phyloP scores from a whole-genome alignment of 1,140 invertebrate genomes.

The Teleogryllus occipitalis region DNA sequence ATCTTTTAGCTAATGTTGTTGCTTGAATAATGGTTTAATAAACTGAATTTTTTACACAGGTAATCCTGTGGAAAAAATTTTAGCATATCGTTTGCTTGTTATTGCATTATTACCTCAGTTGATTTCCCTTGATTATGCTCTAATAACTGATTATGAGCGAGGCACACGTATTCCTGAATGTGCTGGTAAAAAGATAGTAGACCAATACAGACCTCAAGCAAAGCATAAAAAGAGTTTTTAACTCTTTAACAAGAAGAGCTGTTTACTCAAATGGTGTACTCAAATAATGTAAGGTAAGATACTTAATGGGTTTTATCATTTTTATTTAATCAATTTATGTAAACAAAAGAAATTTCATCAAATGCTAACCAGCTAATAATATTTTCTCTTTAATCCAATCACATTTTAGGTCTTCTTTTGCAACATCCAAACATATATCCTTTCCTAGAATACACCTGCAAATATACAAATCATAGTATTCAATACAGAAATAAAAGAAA shows the following conservation, averaged over 20 bases:
- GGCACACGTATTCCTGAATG: neutral
- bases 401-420: conserved; percentile 33
- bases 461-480: neutral
- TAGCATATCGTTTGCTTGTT: neutral
- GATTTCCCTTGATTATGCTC: neutral
- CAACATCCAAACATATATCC: conserved; percentile 33
- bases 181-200: neutral
- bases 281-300: neutral
- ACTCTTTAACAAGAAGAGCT: too few relatives aligned
- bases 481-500: neutral
- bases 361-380: neutral
- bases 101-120: neutral
- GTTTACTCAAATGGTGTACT: too few relatives aligned
- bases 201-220: neutral
- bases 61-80: neutral
- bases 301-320: neutral
- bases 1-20: too few relatives aligned
- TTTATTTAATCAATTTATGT: neutral
- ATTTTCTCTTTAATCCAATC: conserved; percentile 29
- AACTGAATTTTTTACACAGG: neutral
- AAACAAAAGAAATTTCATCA: neutral
- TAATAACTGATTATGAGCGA: neutral
- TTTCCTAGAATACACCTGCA: conserved; percentile 35
- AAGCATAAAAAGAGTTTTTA: neutral
- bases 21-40: neutral